Evolutionary conservation across 2,113 vertebrate genomes (phyloP).

Genomic region (Sylvilagus bachmani): DNA sequence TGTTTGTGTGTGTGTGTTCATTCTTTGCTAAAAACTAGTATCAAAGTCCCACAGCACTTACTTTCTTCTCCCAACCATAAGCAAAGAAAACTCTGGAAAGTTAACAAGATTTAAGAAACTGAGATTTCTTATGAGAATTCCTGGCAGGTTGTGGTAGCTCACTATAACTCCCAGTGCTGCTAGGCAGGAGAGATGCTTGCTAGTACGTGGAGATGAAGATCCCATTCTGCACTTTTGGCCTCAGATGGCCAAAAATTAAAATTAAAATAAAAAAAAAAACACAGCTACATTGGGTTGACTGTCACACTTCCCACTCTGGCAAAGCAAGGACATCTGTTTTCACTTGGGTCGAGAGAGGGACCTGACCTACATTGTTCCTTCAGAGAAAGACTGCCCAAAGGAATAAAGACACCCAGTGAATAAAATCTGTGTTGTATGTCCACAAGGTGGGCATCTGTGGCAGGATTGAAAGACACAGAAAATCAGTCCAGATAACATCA

Average conservation of each 20-base stretch:
- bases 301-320: background rate
- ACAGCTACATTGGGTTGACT: accelerated
- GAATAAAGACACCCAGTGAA: background rate
- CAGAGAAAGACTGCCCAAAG: background rate
- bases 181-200: background rate
- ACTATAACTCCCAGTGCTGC: background rate
- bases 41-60: background rate
- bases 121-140: background rate
- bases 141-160: background rate
- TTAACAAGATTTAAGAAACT: background rate
- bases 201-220: background rate
- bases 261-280: no score
- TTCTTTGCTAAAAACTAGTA: background rate
- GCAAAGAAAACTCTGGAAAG: background rate
- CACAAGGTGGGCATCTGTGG: background rate
- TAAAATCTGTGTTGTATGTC: background rate
- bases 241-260: background rate
- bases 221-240: background rate
- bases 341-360: background rate
- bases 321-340: background rate
- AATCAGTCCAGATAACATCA: background rate
- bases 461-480: background rate
- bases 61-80: background rate
- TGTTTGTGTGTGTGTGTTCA: no score
- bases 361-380: background rate